A percentile compares a stretch with the other conserved stretches of the same genome.
These are phyloP conservation scores for Drosophila engyochracea DNA, from an alignment of 2,888 invertebrate species.

Conservation along the genomic window DNA sequence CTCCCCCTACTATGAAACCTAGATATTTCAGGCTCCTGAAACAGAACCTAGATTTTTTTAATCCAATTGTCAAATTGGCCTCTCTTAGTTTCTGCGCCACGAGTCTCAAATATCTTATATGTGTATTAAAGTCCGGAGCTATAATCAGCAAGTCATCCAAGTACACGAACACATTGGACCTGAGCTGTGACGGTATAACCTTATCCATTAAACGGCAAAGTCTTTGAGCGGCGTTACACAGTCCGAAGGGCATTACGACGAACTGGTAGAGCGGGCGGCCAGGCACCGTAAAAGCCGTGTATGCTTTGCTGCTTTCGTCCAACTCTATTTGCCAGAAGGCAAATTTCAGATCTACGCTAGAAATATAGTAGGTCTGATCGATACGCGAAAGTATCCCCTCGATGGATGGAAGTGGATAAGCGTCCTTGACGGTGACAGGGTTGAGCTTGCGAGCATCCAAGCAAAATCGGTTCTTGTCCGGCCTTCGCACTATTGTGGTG, in stretches of 20 bases:
- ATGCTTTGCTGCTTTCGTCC: constrained; percentile 1
- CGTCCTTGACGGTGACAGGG: no score
- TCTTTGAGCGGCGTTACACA: constrained; percentile 8
- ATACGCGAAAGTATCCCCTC: no score
- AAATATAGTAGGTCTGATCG: no score
- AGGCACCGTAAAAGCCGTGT: constrained; percentile 14
- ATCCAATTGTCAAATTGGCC: not conserved
- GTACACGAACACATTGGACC: no score
- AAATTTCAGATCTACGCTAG: not conserved
- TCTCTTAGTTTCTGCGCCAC: no score
- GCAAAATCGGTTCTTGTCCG: no score
- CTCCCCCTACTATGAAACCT: constrained; percentile 1
- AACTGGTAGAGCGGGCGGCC: not conserved
- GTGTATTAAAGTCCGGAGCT: no score
- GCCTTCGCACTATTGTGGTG: no score
- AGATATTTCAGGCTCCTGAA: constrained; percentile 6
- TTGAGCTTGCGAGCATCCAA: no score
- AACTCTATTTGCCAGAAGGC: constrained; percentile 13
- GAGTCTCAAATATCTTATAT: no score
- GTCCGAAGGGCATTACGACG: not conserved
- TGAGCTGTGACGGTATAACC: not conserved
- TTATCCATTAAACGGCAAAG: constrained; percentile 9
- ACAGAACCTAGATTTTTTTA: constrained; percentile 12
- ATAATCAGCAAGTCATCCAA: no score
- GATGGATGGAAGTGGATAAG: no score